Base-by-base conservation (phyloP, 2,888 invertebrate species). In the Halocaridina rubra region DNA sequence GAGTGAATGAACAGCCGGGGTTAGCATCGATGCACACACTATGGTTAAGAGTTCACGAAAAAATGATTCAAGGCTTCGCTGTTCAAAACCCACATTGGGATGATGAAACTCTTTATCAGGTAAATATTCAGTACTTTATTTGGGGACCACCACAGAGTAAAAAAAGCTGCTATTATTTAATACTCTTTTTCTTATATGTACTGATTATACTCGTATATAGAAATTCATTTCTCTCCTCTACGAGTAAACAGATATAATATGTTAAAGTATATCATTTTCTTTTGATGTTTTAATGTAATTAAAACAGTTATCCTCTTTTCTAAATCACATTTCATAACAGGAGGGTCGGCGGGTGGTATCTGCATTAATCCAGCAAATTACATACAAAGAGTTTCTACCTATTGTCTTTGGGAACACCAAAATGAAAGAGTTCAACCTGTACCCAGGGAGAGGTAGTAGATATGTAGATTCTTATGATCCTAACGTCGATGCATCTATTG, bases 11-110 rank as follows among this genome's bases (percentile, higher is more conserved):
- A 75, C 90, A 90, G 84, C 87, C 90, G 16, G 89, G 57, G 10
- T 75, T 87, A 27, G 57, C 88, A n/a, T 82, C 86, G 29, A 80
- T 86, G 57, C 96, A 96, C 88, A 94, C 94, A 0, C 90, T 96
- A 3, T 94, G 95, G 90, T 93, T 95, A 10, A 92, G 96, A 39
- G 96, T 96, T 89, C 96, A 96, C 90, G 96, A 96, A 90, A 93
- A 95, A 0, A 90, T 96, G 0, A 96, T 95, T 0, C 91, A 91
- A 1, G 92, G 92, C 2, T 90, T 97, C 27, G 89, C 92, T 0
- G 90, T 91, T 1, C 89, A 96, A 7, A 97, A 97, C 92, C 95
- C 95, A 0, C 92, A 93, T 64, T 95, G 95, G 94, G 92, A 92
- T 33, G 96, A 95, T 89, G 95, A 96, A 88, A 92, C 91, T 0